These are phyloP conservation scores for Daboia siamensis DNA, from an alignment of 2,113 vertebrate species.

Conservation along the genomic window DNA sequence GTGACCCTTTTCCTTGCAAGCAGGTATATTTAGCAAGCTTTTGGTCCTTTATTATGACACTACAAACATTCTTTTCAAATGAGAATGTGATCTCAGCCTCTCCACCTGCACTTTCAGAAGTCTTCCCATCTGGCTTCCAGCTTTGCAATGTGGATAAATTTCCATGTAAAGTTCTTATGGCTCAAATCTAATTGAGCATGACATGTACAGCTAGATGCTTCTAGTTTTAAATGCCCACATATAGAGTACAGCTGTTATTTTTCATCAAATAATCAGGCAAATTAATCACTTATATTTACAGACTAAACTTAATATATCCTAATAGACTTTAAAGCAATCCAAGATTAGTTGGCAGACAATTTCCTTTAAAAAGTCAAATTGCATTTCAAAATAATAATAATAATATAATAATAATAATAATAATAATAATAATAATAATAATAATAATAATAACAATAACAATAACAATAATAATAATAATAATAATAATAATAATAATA, in stretches of 20 bases:
- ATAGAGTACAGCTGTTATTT: not conserved
- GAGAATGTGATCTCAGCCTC: not conserved
- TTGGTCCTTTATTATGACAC: not conserved
- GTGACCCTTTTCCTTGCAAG: not conserved
- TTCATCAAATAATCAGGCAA: not conserved
- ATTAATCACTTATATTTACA: not conserved
- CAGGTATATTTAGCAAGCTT: not conserved
- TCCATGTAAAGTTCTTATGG: not conserved
- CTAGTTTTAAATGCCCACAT: not conserved
- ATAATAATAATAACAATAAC: too few relatives aligned
- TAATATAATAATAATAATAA: too few relatives aligned
- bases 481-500: too few relatives aligned
- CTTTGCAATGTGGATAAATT: not conserved
- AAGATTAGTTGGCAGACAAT: not conserved
- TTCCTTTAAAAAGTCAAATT: not conserved
- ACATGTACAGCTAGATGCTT: not conserved
- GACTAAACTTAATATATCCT: not conserved
- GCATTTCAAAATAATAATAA: not conserved
- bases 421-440: too few relatives aligned
- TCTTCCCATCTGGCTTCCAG: not conserved
- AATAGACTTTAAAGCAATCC: not conserved
- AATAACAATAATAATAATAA: too few relatives aligned
- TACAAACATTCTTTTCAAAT: not conserved
- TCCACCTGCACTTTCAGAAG: not conserved
- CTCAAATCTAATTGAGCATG: not conserved